Percentiles rank a stretch among this genome's conserved stretches.
These are phyloP conservation scores for Troides aeacus DNA, from an alignment of 2,888 invertebrate genomes.

Conservation along the genomic window DNA sequence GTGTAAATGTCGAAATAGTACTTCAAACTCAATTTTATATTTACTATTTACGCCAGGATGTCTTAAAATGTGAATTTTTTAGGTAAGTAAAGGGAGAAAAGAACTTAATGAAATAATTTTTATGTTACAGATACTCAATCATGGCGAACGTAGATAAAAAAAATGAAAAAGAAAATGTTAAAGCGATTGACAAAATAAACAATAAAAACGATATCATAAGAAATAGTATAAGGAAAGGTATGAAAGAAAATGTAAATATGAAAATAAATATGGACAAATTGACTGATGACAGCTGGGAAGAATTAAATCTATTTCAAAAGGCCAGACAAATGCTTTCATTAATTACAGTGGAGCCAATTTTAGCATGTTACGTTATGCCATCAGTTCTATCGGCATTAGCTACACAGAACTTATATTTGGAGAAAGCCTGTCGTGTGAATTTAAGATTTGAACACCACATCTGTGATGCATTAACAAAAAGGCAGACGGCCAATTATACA, in stretches of 20 bases:
- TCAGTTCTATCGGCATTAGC: slow-evolving; percentile 86
- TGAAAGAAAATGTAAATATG: slow-evolving; percentile 46
- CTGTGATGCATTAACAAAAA: slow-evolving; percentile 87
- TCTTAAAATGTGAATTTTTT: too few relatives aligned
- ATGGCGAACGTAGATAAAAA: slow-evolving; percentile 59
- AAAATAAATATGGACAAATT: slow-evolving; percentile 42
- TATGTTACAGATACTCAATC: slow-evolving; percentile 54
- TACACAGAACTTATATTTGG: slow-evolving; percentile 91
- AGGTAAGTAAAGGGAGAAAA: too few relatives aligned
- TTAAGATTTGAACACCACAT: slow-evolving; percentile 85
- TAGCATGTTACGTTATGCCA: slow-evolving; percentile 85
- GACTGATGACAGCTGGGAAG: slow-evolving; percentile 63
- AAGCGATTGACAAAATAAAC: slow-evolving; percentile 51
- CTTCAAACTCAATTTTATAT: too few relatives aligned
- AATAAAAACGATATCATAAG: slow-evolving; percentile 58
- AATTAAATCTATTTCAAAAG: slow-evolving; percentile 79
- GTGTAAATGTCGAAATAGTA: too few relatives aligned
- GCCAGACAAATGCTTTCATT: slow-evolving; percentile 79
- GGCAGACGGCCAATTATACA: slow-evolving; percentile 83
- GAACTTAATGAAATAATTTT: slow-evolving; percentile 16
- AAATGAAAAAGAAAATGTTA: slow-evolving; percentile 46
- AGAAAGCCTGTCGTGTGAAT: slow-evolving; percentile 93
- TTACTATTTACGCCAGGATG: too few relatives aligned
- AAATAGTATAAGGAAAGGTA: slow-evolving; percentile 57
- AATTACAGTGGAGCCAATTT: slow-evolving; percentile 87